phyloP scores from a whole-genome alignment of 1,140 invertebrate species.

The Hyles vespertilio region DNA sequence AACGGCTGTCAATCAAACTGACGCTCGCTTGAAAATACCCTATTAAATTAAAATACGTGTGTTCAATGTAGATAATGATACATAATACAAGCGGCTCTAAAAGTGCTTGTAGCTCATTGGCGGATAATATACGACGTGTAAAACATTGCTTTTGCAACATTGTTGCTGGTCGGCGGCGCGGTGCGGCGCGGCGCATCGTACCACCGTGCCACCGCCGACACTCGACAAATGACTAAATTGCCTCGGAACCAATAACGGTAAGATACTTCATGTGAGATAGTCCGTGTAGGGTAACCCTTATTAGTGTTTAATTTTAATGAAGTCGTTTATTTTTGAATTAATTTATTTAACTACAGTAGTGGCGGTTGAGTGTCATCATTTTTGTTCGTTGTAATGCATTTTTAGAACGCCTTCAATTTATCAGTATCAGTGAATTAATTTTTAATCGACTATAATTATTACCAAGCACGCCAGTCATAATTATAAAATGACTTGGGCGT shows the following conservation, averaged over 20 bases:
- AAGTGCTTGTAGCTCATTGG: slow-evolving; percentile 24
- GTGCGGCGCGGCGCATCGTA: slow-evolving; percentile 1
- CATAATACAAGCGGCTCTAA: slow-evolving; percentile 6
- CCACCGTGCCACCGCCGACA: slow-evolving; percentile 34
- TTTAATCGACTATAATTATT: no score
- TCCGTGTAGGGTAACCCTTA: slow-evolving; percentile 2
- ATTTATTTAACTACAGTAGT: no score
- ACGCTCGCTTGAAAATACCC: neutral
- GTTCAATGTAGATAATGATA: slow-evolving; percentile 8
- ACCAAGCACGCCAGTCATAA: no score
- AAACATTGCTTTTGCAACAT: slow-evolving; percentile 32
- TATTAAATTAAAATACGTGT: slow-evolving; percentile 5
- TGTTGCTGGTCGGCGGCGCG: slow-evolving; percentile 15
- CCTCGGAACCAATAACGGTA: slow-evolving; percentile 38
- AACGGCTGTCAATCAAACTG: no score
- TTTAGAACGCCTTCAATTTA: no score
- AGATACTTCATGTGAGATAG: slow-evolving; percentile 33
- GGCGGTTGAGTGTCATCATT: no score
- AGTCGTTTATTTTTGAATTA: no score
- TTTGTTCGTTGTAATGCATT: no score
- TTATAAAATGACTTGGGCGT: no score
- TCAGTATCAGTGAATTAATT: no score
- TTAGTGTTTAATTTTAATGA: neutral
- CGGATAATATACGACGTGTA: slow-evolving; percentile 50
- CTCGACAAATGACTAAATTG: slow-evolving; percentile 60